Evolutionary conservation across 2,888 invertebrate genomes (phyloP), one percentile per base, ranked within the genome.

Genomic region (Troides helena): DNA sequence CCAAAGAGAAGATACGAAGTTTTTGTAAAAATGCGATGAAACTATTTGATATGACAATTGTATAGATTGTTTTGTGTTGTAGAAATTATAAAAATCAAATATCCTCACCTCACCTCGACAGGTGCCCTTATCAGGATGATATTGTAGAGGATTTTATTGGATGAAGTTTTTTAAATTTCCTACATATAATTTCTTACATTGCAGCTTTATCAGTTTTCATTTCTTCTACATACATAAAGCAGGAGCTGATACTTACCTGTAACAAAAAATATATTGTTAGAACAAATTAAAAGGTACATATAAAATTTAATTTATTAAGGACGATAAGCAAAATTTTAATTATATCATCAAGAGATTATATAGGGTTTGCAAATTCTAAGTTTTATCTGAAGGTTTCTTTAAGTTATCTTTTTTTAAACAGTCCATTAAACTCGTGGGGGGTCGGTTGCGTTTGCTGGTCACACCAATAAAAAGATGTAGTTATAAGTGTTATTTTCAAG

Each of bases 161-260:
- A 50, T 1, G 1, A 50, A 12, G 18, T 14, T 17, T 50, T 50
- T 50, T 50, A 14, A 10, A 39, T 10, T 39, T 10, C 10, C 39
- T 10, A 39, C 8, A 10, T 39, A 8, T 10, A 10, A 39, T 10
- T 1, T 39, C 8, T 39, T 39, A 39, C 7, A 39, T 7, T 39
- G 10, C 39, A 30, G 3, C 30, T 30, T 30, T 10, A 7, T 10
- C 39, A 1, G 39, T 39, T 39, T 39, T 6, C 8, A 50, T 5
- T 50, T 18, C 50, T 50, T 50, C 18, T 50, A 50, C 18, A 50
- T 50, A 17, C 2, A 50, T 18, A 14, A 50, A 50, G 18, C 10
- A 67, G 43, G 43, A 4, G 68, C 21, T 73, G 75, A 74, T 84
- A 90, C 89, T 89, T 89, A 89, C 89, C 89, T 90, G 87, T 80